Evolutionary conservation across 1,140 invertebrate species (phyloP).

Genomic region (Zaprionus africanus): DNA sequence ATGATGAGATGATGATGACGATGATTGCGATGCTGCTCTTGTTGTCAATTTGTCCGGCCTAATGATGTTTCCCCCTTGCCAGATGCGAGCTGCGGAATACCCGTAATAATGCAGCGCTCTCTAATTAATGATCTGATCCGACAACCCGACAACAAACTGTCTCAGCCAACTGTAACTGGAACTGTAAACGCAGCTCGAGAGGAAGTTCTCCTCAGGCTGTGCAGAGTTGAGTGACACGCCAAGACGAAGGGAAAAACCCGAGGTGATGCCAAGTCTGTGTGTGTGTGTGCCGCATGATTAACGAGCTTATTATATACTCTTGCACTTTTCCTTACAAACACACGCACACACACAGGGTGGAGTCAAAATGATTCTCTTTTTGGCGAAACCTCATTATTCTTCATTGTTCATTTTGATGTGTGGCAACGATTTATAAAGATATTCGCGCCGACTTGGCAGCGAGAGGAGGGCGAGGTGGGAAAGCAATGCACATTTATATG

Average conservation of each 20-base stretch:
- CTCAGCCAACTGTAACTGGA: not conserved
- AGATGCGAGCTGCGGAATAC: not conserved
- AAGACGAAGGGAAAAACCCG: slow-evolving; percentile 33
- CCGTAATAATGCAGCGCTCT: slow-evolving; percentile 24
- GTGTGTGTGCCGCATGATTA: slow-evolving; percentile 62
- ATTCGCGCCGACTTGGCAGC: not conserved
- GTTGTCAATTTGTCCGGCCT: slow-evolving; percentile 71
- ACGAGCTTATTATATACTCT: slow-evolving; percentile 73
- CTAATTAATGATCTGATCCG: slow-evolving; percentile 65
- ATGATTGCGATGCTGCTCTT: slow-evolving; percentile 11
- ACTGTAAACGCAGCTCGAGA: not conserved
- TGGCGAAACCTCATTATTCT: slow-evolving; percentile 62
- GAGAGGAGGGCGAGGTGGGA: not conserved
- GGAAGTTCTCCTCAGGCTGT: not conserved
- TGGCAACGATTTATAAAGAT: slow-evolving; percentile 50
- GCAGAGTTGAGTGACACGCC: slow-evolving; percentile 17
- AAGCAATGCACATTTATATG: not conserved
- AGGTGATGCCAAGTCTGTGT: slow-evolving; percentile 32
- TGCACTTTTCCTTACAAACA: slow-evolving; percentile 32
- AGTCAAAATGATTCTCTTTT: slow-evolving; percentile 47
- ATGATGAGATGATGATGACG: slow-evolving; percentile 10
- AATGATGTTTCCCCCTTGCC: slow-evolving; percentile 51
- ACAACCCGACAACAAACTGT: slow-evolving; percentile 15
- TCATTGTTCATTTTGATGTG: slow-evolving; percentile 63
- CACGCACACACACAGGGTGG: slow-evolving; percentile 4